Base-by-base conservation (phyloP, 2,888 invertebrate genomes). In the Pelosia muscerda region DNA sequence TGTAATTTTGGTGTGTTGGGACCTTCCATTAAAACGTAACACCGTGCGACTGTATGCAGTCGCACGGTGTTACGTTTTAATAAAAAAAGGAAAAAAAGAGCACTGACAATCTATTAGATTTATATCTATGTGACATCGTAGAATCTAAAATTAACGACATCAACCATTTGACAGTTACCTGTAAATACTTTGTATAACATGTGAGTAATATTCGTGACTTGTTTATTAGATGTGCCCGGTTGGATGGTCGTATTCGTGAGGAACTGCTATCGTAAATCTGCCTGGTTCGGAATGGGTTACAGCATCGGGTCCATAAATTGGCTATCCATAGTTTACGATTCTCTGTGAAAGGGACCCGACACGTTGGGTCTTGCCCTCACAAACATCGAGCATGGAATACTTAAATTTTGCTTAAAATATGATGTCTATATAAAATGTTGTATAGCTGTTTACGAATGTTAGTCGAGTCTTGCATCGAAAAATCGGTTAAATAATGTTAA, bases 321-420 rank as follows among this genome's bases (percentile, higher is more conserved):
- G 85, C 91, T 86, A 90, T 92, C 90, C 90, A 91, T 89, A 89
- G 87, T 93, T 93, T 93, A 93, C 92, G 91, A 92, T 88, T 88
- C 87, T 80, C 87, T 87, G 86, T 85, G 88, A 90, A 88, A 91
- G 92, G 91, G 88, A 88, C 85, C 86, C 84, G 83, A 82, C 74
- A 79, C 79, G 64, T 61, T 68, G 81, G 78, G 82, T 81, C 78
- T 72, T 81, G 84, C 83, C 83, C 81, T 87, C 82, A 79, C 83
- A 79, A 69, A 77, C 73, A 81, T 79, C 76, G 72, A 81, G 84
- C 82, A 84, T 77, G 76, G 56, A 79, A 86, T 87, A 85, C 86
- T 87, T 82, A 72, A 73, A 77, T 66, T 75, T 73, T 69, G 64
- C 55, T 64, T 74, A 72, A 77, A 80, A 76, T 72, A 76, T 72